Conservation (phyloP, 2,888 invertebrate genomes). For the Amaurobius ferox region DNA sequence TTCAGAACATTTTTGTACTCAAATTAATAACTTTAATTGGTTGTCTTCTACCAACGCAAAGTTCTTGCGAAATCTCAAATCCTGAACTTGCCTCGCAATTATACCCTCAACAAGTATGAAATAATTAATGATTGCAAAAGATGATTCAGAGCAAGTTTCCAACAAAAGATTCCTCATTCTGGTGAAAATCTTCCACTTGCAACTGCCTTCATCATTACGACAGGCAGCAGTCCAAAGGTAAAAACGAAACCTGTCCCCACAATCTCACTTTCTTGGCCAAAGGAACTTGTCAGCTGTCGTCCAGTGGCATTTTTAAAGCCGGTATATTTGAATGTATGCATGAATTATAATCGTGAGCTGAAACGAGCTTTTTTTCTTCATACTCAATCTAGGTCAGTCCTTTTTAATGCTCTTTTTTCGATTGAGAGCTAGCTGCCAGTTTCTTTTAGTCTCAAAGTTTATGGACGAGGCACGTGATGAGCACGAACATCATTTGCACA, state of each 20-base stretch:
- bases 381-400: background rate
- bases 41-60: too few relatives aligned
- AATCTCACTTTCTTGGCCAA: background rate
- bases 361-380: background rate
- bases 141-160: background rate
- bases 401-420: constrained; percentile 2
- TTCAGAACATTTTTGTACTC: too few relatives aligned
- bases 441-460: background rate
- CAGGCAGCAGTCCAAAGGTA: background rate
- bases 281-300: constrained; percentile 5
- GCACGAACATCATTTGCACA: background rate
- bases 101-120: background rate
- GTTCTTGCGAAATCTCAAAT: background rate
- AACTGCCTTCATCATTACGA: background rate
- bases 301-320: constrained; percentile 8
- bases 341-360: constrained; percentile 11
- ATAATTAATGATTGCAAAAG: background rate
- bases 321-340: constrained; percentile 5
- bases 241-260: background rate
- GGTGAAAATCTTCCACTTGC: background rate
- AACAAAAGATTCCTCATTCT: background rate
- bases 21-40: too few relatives aligned
- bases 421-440: background rate
- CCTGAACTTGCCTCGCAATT: background rate
- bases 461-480: constrained; percentile 10